phyloP scores from a whole-genome alignment of 2,888 invertebrate species.

The Ephialtes manifestator region DNA sequence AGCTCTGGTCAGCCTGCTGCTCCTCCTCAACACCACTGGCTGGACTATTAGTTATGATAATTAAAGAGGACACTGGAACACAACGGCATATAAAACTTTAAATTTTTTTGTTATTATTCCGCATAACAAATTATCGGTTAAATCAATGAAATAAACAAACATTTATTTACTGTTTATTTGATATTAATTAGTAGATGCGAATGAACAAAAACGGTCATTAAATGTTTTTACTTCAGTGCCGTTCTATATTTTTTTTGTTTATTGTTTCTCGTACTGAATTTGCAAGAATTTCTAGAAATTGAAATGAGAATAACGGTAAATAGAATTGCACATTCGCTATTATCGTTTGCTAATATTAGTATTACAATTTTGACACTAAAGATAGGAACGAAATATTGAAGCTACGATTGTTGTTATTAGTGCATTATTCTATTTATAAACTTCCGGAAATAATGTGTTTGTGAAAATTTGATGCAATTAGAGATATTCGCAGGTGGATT shows the following conservation, averaged over 20 bases:
- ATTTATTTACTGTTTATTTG: neutral
- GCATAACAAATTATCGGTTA: neutral
- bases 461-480: neutral
- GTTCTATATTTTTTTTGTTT: neutral
- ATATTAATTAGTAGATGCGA: neutral
- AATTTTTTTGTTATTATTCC: neutral
- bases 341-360: neutral
- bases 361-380: neutral
- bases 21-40: conserved; percentile 64
- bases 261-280: neutral
- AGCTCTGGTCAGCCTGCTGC: conserved; percentile 64
- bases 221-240: neutral
- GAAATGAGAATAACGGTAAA: neutral
- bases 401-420: neutral
- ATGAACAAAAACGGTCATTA: neutral
- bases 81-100: neutral
- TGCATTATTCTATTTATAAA: neutral
- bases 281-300: neutral
- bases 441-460: neutral
- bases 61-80: conserved; percentile 75
- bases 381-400: neutral
- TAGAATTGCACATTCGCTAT: neutral
- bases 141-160: conserved; percentile 2
- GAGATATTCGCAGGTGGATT: neutral
- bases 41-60: conserved; percentile 83